Evolutionary conservation across 2,888 invertebrate genomes (phyloP).

Genomic region (Euzetes globulus): DNA sequence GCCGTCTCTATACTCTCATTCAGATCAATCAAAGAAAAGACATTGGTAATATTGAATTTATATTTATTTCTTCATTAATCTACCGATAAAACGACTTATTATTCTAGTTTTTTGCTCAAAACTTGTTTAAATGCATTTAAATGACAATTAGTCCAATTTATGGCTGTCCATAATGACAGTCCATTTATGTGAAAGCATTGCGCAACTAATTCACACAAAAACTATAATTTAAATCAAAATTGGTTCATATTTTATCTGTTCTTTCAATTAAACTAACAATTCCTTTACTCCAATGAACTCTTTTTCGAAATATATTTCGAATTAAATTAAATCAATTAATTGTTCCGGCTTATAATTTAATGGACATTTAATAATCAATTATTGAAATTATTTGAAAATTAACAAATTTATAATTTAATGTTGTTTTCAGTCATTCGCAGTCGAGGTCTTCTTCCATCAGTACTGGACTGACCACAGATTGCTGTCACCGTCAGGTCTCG

Average conservation of each 20-base stretch:
- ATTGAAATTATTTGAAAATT: not conserved
- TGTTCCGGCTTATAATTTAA: not conserved
- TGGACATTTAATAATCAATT: not conserved
- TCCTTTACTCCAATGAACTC: no score
- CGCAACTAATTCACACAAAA: not conserved
- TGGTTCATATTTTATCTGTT: not conserved
- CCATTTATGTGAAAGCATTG: no score
- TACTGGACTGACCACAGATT: slow-evolving; percentile 34
- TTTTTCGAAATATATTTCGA: no score
- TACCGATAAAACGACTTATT: no score
- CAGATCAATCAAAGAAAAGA: slow-evolving; percentile 17
- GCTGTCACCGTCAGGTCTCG: slow-evolving; percentile 19
- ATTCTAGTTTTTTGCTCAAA: no score
- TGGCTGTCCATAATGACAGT: no score
- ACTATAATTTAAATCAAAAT: not conserved
- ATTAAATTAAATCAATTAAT: not conserved
- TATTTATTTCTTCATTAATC: not conserved
- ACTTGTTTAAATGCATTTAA: no score
- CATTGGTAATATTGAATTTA: not conserved
- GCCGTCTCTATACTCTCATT: slow-evolving; percentile 13
- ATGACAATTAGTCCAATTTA: no score
- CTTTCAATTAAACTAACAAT: no score
- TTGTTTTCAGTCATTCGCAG: slow-evolving; percentile 24
- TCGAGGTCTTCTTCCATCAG: slow-evolving; percentile 33
- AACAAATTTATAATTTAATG: no score